Percentiles rank a stretch among this genome's conserved stretches.
Evolutionary conservation across 2,888 invertebrate genomes (phyloP).

Genomic region (Hydraecia micacea): DNA sequence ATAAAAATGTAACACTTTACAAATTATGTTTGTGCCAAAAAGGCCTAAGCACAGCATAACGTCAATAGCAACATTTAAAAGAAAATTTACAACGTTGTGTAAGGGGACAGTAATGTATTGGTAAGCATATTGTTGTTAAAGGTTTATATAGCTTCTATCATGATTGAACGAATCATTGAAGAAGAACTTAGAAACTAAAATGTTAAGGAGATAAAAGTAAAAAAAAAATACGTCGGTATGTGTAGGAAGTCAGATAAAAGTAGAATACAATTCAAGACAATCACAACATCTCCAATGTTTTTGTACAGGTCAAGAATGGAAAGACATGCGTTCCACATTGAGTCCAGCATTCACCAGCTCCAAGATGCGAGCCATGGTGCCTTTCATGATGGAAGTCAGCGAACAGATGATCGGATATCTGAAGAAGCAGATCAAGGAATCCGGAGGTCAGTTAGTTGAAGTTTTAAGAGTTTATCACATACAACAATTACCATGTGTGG

Average conservation of each 20-base stretch:
- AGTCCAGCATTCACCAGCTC: slow-evolving; percentile 87
- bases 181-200: neutral
- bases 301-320: slow-evolving; percentile 72
- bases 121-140: neutral
- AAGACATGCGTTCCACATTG: slow-evolving; percentile 80
- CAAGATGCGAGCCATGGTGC: slow-evolving; percentile 83
- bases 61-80: too few relatives aligned
- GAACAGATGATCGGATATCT: slow-evolving; percentile 74
- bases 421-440: slow-evolving; percentile 68
- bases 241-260: too few relatives aligned
- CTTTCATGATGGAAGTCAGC: slow-evolving; percentile 80
- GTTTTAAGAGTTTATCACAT: neutral
- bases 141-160: neutral
- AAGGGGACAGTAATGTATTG: too few relatives aligned
- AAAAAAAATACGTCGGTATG: too few relatives aligned
- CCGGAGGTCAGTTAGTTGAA: slow-evolving; percentile 71
- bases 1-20: neutral
- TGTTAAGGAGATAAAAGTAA: neutral
- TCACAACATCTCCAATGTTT: neutral
- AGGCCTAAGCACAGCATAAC: too few relatives aligned
- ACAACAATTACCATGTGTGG: neutral
- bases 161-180: neutral
- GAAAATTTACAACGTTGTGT: too few relatives aligned
- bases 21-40: too few relatives aligned
- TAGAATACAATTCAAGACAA: neutral